phyloP scores from a whole-genome alignment of 2,888 invertebrate genomes.

The Platynereis dumerilii region DNA sequence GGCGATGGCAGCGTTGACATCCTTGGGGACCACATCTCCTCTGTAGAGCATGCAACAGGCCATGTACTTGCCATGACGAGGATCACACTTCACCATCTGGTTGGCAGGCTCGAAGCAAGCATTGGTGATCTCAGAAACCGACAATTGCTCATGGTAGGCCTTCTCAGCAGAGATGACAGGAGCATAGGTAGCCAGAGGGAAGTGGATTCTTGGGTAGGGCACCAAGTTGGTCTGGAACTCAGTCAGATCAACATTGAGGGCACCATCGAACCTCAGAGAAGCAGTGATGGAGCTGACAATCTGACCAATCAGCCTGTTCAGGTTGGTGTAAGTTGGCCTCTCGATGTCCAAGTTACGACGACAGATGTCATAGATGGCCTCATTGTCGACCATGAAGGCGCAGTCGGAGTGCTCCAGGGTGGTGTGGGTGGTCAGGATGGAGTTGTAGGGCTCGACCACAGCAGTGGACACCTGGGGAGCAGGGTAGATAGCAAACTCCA shows the following conservation, averaged over 20 bases:
- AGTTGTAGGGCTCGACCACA: no score
- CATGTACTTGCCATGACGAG: no score
- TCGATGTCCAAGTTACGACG: conserved; percentile 81
- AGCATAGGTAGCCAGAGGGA: conserved; percentile 79
- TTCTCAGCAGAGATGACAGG: conserved; percentile 34
- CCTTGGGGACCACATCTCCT: no score
- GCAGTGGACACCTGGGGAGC: conserved; percentile 34
- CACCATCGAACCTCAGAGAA: conserved; percentile 8
- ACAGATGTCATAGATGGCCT: conserved; percentile 76
- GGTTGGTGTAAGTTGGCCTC: background rate
- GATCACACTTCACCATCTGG: conserved; percentile 37
- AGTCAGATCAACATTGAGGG: no score
- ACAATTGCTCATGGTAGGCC: conserved; percentile 46
- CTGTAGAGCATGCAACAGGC: no score
- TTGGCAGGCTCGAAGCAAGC: conserved; percentile 85
- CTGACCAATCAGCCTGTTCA: conserved; percentile 19
- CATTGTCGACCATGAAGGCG: conserved; percentile 65
- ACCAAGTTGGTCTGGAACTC: no score
- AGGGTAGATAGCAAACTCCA: no score
- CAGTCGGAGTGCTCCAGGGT: no score
- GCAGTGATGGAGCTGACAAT: conserved; percentile 37
- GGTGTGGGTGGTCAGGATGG: no score
- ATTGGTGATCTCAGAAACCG: conserved; percentile 83
- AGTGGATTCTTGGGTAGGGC: conserved; percentile 74
- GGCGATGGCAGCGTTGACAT: no score